These are phyloP conservation scores for Drosophila kokeensis DNA, from an alignment of 2,888 invertebrate species.

Conservation along the genomic window DNA sequence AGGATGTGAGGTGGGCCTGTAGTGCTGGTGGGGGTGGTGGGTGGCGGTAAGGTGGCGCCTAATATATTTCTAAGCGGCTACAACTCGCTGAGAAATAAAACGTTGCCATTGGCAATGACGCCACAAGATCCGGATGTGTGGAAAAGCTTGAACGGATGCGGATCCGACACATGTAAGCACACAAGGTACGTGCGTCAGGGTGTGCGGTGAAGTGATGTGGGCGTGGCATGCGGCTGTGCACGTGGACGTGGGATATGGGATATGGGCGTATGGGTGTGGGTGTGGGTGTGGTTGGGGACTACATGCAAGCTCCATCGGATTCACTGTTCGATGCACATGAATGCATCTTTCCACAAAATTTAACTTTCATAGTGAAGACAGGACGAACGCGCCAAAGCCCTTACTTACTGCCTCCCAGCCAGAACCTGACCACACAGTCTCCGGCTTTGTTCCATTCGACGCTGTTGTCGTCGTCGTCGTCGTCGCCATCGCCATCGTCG, in stretches of 20 bases:
- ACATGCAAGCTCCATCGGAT: conserved; percentile 52
- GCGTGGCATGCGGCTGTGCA: background rate
- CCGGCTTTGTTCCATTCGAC: conserved; percentile 23
- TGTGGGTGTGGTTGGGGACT: background rate
- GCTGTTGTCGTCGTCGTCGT: conserved; percentile 10
- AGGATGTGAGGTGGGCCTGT: background rate
- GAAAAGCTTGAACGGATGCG: conserved; percentile 61
- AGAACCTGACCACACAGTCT: conserved; percentile 10
- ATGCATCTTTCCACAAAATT: conserved; percentile 79
- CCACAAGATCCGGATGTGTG: conserved; percentile 56
- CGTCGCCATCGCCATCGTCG: conserved; percentile 13
- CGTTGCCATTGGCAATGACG: conserved; percentile 62
- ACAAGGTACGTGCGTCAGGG: conserved; percentile 9
- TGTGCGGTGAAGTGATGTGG: background rate
- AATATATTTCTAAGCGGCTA: conserved; percentile 47
- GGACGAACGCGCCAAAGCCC: conserved; percentile 6
- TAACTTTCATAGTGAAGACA: conserved; percentile 62
- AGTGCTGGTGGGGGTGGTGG: background rate
- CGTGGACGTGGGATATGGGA: conserved; percentile 4
- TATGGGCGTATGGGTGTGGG: background rate
- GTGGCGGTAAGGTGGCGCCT: background rate
- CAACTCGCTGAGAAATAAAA: conserved; percentile 53
- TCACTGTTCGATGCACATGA: conserved; percentile 78
- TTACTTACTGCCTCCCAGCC: conserved; percentile 1
- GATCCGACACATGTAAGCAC: conserved; percentile 63